Conservation (phyloP, 2,888 invertebrate species). For the Teleiodes luculella region DNA sequence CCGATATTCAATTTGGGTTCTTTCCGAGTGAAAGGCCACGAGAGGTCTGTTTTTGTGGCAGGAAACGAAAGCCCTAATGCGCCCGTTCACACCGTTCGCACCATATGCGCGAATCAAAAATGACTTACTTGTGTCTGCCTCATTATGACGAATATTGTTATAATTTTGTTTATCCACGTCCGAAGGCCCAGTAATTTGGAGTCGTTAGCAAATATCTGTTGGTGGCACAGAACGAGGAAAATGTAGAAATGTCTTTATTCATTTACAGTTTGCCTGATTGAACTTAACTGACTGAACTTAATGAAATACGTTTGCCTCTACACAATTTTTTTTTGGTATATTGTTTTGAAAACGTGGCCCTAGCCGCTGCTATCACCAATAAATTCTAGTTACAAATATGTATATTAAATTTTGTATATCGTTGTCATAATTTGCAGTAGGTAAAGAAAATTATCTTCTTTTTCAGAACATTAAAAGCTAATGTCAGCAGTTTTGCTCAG, state of each 20-base stretch:
- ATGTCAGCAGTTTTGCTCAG: too few relatives aligned
- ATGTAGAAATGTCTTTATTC: background rate
- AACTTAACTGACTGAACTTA: too few relatives aligned
- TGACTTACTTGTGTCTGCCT: conserved; percentile 28
- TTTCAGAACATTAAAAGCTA: too few relatives aligned
- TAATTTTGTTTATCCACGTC: conserved; percentile 59
- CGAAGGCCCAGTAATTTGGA: conserved; percentile 42
- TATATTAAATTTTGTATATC: too few relatives aligned
- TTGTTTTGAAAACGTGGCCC: too few relatives aligned
- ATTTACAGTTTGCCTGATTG: too few relatives aligned
- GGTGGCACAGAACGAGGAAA: conserved; percentile 20
- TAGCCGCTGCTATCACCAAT: too few relatives aligned
- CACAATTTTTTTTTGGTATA: too few relatives aligned
- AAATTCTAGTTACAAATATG: too few relatives aligned
- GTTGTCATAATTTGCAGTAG: too few relatives aligned
- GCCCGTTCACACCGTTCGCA: conserved; percentile 58
- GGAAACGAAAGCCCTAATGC: conserved; percentile 56
- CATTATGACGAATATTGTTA: conserved; percentile 48
- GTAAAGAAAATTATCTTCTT: too few relatives aligned
- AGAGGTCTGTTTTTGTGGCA: conserved; percentile 35
- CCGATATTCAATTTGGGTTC: background rate
- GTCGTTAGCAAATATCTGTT: conserved; percentile 59
- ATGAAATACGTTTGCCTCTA: too few relatives aligned
- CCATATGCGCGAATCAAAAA: conserved; percentile 59
- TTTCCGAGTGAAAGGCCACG: background rate